These are phyloP conservation scores for Strongylocentrotus purpuratus DNA, from an alignment of 35 echinoderm and acorn worm species.

Conservation along the genomic window DNA sequence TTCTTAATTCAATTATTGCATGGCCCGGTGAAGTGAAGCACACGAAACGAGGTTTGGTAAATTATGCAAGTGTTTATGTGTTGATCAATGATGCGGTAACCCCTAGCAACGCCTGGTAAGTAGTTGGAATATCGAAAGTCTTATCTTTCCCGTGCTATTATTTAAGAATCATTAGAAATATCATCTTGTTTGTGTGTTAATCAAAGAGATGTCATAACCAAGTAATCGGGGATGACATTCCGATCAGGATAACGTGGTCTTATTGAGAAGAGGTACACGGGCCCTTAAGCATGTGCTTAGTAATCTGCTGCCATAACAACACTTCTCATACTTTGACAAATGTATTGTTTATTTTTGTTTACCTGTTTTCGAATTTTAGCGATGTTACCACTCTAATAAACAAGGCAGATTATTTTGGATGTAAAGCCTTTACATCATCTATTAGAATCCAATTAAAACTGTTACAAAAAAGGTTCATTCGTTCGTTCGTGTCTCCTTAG, in stretches of 20 bases:
- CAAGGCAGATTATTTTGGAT: too few relatives aligned
- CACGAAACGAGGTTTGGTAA: neutral
- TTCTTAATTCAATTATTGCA: neutral
- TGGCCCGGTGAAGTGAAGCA: neutral
- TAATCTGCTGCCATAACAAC: neutral
- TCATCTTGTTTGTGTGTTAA: neutral
- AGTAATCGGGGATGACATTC: neutral
- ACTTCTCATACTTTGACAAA: too few relatives aligned
- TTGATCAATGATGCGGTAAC: neutral
- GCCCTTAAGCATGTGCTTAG: neutral
- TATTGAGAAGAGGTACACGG: neutral
- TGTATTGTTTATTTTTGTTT: too few relatives aligned
- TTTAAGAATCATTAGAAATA: neutral
- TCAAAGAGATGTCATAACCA: neutral
- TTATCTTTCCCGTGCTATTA: neutral
- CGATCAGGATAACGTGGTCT: neutral
- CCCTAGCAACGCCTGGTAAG: neutral
- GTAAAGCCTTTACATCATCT: too few relatives aligned
- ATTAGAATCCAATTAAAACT: too few relatives aligned
- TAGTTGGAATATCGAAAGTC: neutral
- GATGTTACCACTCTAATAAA: too few relatives aligned
- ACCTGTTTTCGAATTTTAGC: too few relatives aligned
- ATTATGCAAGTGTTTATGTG: neutral
- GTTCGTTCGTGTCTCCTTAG: too few relatives aligned
- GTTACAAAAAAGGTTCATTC: too few relatives aligned